A percentile compares a stretch with the other conserved stretches of the same genome.
Conservation (phyloP, 2,797 vertebrate species). For the Spea hammondii region DNA sequence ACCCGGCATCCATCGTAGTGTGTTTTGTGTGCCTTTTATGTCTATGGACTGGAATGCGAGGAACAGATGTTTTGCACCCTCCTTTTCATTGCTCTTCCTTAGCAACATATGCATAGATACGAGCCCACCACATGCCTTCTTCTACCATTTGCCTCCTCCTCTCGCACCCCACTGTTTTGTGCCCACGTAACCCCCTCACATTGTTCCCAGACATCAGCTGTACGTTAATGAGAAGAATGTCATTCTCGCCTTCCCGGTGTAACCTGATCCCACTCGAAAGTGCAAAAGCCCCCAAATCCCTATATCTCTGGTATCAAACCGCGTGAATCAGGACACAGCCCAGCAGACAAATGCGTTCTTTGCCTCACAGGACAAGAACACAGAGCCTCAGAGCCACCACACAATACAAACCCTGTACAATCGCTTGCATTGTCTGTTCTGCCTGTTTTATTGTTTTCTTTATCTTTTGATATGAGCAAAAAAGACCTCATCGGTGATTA, state of each 20-base stretch:
- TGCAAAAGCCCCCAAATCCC: constrained; percentile 10
- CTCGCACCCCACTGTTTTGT: constrained; percentile 32
- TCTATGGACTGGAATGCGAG: constrained; percentile 7
- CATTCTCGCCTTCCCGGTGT: constrained; percentile 6
- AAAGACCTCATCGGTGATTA: background rate
- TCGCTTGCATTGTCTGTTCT: no score
- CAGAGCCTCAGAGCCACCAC: no score
- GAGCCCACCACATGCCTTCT: constrained; percentile 8
- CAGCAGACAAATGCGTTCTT: background rate
- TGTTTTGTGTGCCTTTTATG: background rate
- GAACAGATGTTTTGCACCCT: constrained; percentile 42
- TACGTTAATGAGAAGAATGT: constrained; percentile 4
- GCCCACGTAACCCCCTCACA: constrained; percentile 37
- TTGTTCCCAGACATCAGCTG: constrained; percentile 45
- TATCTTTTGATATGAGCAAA: background rate
- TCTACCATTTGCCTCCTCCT: background rate
- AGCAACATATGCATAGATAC: constrained; percentile 23
- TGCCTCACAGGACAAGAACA: background rate
- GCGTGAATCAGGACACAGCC: constrained; percentile 18
- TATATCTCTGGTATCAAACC: constrained; percentile 1
- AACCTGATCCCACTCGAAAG: background rate
- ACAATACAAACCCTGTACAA: no score
- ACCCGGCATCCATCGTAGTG: no score
- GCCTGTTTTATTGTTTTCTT: no score
- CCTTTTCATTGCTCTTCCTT: constrained; percentile 24